A percentile compares a stretch with the other conserved stretches of the same genome.
These are phyloP conservation scores for Leptatherina wallacei DNA, from an alignment of 2,797 vertebrate genomes.

Conservation along the genomic window DNA sequence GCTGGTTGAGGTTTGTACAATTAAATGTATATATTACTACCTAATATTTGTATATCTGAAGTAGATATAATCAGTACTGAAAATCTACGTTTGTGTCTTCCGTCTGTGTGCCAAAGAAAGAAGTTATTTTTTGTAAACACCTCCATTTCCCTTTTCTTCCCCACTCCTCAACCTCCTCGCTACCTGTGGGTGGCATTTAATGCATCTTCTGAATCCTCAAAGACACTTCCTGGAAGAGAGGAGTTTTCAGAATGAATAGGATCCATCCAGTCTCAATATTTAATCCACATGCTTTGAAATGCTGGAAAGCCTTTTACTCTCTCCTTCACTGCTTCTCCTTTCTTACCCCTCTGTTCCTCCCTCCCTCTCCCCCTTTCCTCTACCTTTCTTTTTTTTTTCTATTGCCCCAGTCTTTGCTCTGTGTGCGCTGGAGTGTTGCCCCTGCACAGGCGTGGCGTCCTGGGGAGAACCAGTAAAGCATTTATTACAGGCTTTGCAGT, in stretches of 20 bases:
- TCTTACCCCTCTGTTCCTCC: conserved; percentile 39
- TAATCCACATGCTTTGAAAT: conserved; percentile 71
- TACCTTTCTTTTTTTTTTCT: conserved; percentile 44
- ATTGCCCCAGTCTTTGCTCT: conserved; percentile 62
- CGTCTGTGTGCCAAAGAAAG: neutral
- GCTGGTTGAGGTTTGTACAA: neutral
- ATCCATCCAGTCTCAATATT: conserved; percentile 60
- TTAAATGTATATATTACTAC: neutral
- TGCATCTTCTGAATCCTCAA: conserved; percentile 63
- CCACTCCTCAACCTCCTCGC: conserved; percentile 32
- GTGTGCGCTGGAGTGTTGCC: conserved; percentile 69
- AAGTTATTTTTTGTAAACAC: conserved; percentile 35
- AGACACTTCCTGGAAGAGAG: conserved; percentile 60
- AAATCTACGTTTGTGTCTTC: neutral
- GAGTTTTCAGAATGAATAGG: conserved; percentile 50
- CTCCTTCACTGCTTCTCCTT: conserved; percentile 47
- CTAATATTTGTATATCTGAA: conserved; percentile 1
- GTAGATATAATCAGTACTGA: neutral
- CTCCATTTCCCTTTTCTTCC: conserved; percentile 10
- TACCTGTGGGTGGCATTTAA: conserved; percentile 57
- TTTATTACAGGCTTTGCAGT: conserved; percentile 95
- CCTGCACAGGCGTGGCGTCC: conserved; percentile 86
- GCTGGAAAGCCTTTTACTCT: conserved; percentile 60
- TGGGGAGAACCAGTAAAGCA: conserved; percentile 95
- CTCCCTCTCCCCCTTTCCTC: conserved; percentile 22